A percentile compares a stretch with the other conserved stretches of the same genome.
Evolutionary conservation across 2,797 vertebrate genomes (phyloP).

Genomic region (Anomalospiza imberbis): DNA sequence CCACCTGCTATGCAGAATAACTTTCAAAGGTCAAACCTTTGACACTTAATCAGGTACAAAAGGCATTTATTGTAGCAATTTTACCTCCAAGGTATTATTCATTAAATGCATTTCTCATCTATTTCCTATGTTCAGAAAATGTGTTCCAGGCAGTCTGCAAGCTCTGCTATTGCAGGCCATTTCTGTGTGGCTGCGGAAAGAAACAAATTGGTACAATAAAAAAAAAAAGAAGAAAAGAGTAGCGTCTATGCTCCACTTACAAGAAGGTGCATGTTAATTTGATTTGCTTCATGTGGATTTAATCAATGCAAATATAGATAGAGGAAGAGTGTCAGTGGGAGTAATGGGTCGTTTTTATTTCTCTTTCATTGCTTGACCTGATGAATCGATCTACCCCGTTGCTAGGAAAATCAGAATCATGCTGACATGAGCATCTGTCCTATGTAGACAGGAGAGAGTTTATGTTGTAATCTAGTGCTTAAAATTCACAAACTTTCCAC

Average conservation of each 20-base stretch:
- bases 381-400: not conserved
- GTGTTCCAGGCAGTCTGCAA: not conserved
- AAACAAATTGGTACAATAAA: not conserved
- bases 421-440: not conserved
- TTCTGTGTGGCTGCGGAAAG: not conserved
- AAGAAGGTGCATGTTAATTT: not conserved
- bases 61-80: not conserved
- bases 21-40: not conserved
- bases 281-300: not conserved
- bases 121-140: not conserved
- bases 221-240: not conserved
- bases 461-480: not conserved
- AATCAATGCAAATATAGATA: slow-evolving; percentile 10
- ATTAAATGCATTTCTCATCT: not conserved
- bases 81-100: not conserved
- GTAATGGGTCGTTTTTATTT: not conserved
- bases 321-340: not conserved
- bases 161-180: not conserved
- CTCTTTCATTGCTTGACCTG: not conserved
- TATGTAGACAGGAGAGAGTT: not conserved
- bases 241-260: not conserved
- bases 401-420: not conserved
- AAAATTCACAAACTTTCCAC: not conserved
- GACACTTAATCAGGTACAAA: not conserved
- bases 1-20: not conserved